Base-by-base conservation (phyloP, 1,140 invertebrate genomes). In the Aphelinus atriplicis region DNA sequence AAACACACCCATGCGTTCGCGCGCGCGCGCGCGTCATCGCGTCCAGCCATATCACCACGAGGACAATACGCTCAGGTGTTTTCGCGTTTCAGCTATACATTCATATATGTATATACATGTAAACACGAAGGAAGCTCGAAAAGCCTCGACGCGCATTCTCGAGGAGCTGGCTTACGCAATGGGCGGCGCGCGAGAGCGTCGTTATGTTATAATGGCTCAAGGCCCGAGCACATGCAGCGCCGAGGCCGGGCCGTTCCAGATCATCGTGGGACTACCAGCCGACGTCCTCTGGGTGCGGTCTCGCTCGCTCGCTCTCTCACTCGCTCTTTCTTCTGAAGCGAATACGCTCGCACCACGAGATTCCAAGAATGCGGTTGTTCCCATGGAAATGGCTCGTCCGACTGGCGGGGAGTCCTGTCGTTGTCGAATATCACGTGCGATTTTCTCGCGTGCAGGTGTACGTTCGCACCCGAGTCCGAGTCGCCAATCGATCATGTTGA, bases 201-300 rank as follows among this genome's bases (percentile, higher is more conserved):
- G 77, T 79, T 73, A 77, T 50, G 64, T 80, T 78, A 81, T 78
- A 80, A 78, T 75, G 58, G 72, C 67, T 80, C 81, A 86, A 85
- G 83, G 86, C 80, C 81, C 50, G 47, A 42, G 61, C 65, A 77
- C 75, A 73, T 68, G 46, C 61, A 76, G 78, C 73, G 42, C 71
- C 10, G 45, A n/a, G 42, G 76, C 74, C 26, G 26, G 26, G 26
- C 65, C 77, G 77, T 82, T 87, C 80, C 80, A 85, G 84, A 86
- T 86, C 84, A 83, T 85, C 86, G 86, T 85, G 85, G 77, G 85
- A 86, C 81, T 83, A 79, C 84, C 80, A 80, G 83, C 78, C 50
- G 58, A 63, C 62, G 6, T n/a, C 81, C 73, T 72, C 43, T 83
- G 78, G 85, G 84, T 75, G 84, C 82, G 84, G 84, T 85, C 65